Evolutionary conservation across 1,140 invertebrate species (phyloP), one percentile per base, ranked within the genome.

Genomic region (Thaumatotibia leucotreta): DNA sequence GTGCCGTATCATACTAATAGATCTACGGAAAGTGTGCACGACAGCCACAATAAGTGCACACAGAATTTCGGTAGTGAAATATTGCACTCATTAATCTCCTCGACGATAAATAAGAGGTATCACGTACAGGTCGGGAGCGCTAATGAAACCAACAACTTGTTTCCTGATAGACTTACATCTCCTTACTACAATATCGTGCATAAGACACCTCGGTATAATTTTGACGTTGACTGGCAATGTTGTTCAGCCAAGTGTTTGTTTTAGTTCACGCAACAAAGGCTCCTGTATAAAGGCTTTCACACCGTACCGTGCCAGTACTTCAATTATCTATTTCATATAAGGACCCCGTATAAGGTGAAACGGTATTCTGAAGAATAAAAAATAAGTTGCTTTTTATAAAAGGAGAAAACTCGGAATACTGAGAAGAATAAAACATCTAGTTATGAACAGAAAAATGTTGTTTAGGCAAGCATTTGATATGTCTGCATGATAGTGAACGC

Each of bases 81-180:
- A 79, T 79, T 74, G 73, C 74, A 66, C 64, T 73, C 70, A 79
- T 82, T 79, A 74, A 74, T 82, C 65, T 69, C 63, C 35, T 23
- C 33, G 20, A 45, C 61, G 66, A 76, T 79, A 84, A 80, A 79
- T 77, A 80, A 72, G 72, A 69, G 74, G 74, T 77, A 82, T 82
- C 77, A 78, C 74, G 69, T 68, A 73, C 65, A 72, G 70, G 52
- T 10, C 52, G 27, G 9, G 23, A 58, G 52, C 11, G 52, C 17
- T 58, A 58, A 58, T 58, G 52, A 27, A 58, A 58, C 52, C 29
- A 27, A 27, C 6, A 27, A 31, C 39, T 20, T 45, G 39, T 20
- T 45, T 45, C 39, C 8, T 45, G 39, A 35, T 35, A 39, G 10
- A 33, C 11, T 39, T 39, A n/a, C 39, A 45, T n/a, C 39, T 45